A percentile compares a stretch with the other conserved stretches of the same genome.
phyloP scores from a whole-genome alignment of 2,113 vertebrate genomes.

The Andinoacara biseriatus region DNA sequence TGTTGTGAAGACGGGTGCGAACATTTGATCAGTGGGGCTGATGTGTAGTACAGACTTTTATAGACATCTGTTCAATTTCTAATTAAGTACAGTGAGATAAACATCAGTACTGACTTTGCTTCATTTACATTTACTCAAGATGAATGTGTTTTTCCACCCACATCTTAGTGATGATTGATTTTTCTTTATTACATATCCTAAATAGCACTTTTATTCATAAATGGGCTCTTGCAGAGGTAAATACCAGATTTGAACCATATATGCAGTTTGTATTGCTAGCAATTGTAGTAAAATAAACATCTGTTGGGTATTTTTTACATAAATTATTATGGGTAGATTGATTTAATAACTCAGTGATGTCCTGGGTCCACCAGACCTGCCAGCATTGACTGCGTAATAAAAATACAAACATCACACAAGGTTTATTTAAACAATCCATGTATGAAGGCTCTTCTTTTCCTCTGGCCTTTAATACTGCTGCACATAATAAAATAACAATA shows the following conservation, averaged over 20 bases:
- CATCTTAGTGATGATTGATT: too few relatives aligned
- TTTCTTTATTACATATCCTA: too few relatives aligned
- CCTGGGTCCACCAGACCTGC: background rate
- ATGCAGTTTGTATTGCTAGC: background rate
- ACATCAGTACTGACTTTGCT: too few relatives aligned
- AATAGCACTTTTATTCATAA: background rate
- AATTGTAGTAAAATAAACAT: background rate
- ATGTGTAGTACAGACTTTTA: too few relatives aligned
- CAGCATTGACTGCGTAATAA: background rate
- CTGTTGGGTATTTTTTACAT: rapidly evolving
- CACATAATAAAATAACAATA: background rate
- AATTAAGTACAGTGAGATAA: too few relatives aligned
- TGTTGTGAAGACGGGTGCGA: too few relatives aligned
- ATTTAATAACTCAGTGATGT: background rate
- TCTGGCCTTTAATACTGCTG: background rate
- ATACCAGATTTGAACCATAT: background rate
- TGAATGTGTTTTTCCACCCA: too few relatives aligned
- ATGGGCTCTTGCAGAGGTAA: background rate
- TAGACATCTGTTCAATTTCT: too few relatives aligned
- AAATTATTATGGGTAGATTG: background rate
- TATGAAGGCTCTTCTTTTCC: too few relatives aligned
- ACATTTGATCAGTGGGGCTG: too few relatives aligned
- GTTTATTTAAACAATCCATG: background rate
- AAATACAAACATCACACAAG: background rate
- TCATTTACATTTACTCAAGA: too few relatives aligned